Base-by-base conservation (phyloP, 2,888 invertebrate species). In the Melipona bicolor region DNA sequence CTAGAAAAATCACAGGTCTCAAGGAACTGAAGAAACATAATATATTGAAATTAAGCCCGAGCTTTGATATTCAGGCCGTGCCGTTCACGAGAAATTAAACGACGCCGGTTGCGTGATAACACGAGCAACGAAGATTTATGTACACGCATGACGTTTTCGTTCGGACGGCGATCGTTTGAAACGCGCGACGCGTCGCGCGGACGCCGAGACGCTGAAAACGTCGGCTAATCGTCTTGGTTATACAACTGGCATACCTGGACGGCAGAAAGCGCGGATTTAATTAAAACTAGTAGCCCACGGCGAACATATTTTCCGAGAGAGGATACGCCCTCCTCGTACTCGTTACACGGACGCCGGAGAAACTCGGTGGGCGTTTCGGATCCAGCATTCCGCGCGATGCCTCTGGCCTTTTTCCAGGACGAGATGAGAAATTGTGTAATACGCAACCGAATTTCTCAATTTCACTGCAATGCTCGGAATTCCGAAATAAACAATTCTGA, bases 251-350 rank as follows among this genome's bases (percentile, higher is more conserved):
- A 86, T 85, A 85, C 89, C 81, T 83, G 81, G 84, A 67, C 83
- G 86, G 89, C 83, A 83, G 86, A 89, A 86, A 83, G 87, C 87
- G 85, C 88, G 88, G 90, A 93, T 93, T 93, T 93, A 93, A 93
- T 93, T 93, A 93, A 93, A 93, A 90, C 90, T 89, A 90, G 90
- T 90, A 89, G 91, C 90, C 90, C 85, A 85, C 88, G 90, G 91
- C 89, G 87, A 91, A 89, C 88, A 91, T 91, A 90, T 91, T 91
- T 91, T 88, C 88, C 84, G 85, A 80, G 83, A 89, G 88, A 88
- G 90, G 86, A 89, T 90, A 88, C 86, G 90, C 88, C 90, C 90
- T 80, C 72, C 86, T 89, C 77, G 89, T 90, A 87, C 81, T 84
- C 86, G 89, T 89, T 89, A 87, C 87, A 89, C 83, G 84, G 77